Evolutionary conservation across 2,797 vertebrate genomes (phyloP).

Genomic region (Liparis tanakae): DNA sequence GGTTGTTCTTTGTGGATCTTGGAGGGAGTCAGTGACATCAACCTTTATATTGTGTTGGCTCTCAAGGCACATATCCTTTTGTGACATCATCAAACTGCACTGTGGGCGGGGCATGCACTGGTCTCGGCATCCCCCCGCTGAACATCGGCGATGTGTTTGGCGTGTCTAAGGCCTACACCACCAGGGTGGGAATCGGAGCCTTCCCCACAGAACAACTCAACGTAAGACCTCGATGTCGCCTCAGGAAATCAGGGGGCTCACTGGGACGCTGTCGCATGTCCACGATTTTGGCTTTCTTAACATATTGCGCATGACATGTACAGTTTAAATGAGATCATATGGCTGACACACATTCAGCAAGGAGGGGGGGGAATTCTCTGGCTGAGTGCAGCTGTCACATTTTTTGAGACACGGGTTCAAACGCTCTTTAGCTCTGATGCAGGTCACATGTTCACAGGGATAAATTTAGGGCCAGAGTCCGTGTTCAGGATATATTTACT

Average conservation of each 20-base stretch:
- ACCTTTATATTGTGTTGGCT: slow-evolving; percentile 1
- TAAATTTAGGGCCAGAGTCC: slow-evolving; percentile 81
- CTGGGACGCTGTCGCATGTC: neutral
- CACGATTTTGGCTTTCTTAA: neutral
- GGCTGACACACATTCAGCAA: slow-evolving; percentile 47
- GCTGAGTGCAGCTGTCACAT: slow-evolving; percentile 76
- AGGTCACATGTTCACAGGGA: slow-evolving; percentile 76
- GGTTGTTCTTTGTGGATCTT: neutral
- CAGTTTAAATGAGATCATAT: slow-evolving; percentile 51
- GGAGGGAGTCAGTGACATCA: neutral
- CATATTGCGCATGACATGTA: slow-evolving; percentile 35
- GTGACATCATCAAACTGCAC: slow-evolving; percentile 99
- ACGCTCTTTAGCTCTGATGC: slow-evolving; percentile 66
- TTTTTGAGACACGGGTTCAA: slow-evolving; percentile 65
- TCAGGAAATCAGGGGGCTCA: slow-evolving; percentile 13
- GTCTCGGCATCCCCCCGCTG: slow-evolving; percentile 93
- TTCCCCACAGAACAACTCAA: slow-evolving; percentile 98
- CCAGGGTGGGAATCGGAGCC: slow-evolving; percentile 96
- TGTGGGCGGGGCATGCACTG: slow-evolving; percentile 94
- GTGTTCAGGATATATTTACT: slow-evolving; percentile 75
- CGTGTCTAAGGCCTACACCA: slow-evolving; percentile 96
- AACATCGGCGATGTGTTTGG: slow-evolving; percentile 96
- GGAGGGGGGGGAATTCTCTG: slow-evolving; percentile 29
- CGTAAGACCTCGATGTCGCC: slow-evolving; percentile 78
- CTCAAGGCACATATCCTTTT: slow-evolving; percentile 95